Evolutionary conservation across 2,888 invertebrate species (phyloP).

Genomic region (Pandemis cinnamomeana): DNA sequence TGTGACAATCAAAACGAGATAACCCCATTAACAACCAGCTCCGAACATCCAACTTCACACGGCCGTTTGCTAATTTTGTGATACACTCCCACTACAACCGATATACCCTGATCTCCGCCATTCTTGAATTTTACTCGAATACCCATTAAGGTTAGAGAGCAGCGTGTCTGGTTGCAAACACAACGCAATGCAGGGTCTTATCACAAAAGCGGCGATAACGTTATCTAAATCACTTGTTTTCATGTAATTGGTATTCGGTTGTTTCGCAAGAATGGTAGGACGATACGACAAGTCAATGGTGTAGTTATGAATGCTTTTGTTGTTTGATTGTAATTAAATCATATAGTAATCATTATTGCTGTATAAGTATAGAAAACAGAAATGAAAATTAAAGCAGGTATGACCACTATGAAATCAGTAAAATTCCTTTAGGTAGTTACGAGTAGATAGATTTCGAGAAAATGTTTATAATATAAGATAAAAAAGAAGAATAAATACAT

Average conservation of each 20-base stretch:
- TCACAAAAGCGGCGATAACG: slow-evolving; percentile 55
- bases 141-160: slow-evolving; percentile 10
- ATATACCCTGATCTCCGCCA: slow-evolving; percentile 10
- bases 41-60: slow-evolving; percentile 30
- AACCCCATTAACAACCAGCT: slow-evolving; percentile 62
- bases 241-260: slow-evolving; percentile 38
- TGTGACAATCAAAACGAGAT: slow-evolving; percentile 49
- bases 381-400: too few species aligned
- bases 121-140: slow-evolving; percentile 3
- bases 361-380: neutral
- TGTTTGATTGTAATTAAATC: slow-evolving; percentile 9
- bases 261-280: slow-evolving; percentile 39
- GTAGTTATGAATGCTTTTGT: neutral
- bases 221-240: slow-evolving; percentile 70
- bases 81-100: slow-evolving; percentile 9
- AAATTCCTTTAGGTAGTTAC: too few species aligned
- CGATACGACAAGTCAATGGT: slow-evolving; percentile 20
- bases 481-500: too few species aligned
- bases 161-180: slow-evolving; percentile 33
- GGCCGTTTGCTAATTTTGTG: slow-evolving; percentile 36
- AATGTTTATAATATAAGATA: too few species aligned
- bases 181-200: slow-evolving; percentile 56
- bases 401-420: too few species aligned
- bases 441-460: too few species aligned
- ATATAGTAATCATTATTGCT: neutral